Evolutionary conservation across 1,140 invertebrate genomes (phyloP).

Genomic region (Diuraphis noxia): DNA sequence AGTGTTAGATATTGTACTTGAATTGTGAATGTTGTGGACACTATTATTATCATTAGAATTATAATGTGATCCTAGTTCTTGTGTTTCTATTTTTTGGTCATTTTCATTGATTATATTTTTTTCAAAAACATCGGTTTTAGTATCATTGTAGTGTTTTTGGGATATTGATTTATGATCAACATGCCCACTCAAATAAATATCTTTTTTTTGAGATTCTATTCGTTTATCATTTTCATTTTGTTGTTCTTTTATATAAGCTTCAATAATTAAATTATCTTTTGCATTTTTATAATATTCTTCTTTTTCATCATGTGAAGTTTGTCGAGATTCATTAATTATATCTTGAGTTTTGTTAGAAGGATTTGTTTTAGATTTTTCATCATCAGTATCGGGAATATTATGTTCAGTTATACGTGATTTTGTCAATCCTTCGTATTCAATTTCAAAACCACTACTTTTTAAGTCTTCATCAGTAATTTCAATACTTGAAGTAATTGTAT

Average conservation of each 20-base stretch:
- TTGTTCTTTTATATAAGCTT: slow-evolving; percentile 4
- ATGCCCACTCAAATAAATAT: not conserved
- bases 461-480: slow-evolving; percentile 73
- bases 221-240: slow-evolving; percentile 9
- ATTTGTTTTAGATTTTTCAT: slow-evolving; percentile 57
- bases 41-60: slow-evolving; percentile 10
- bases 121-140: slow-evolving; percentile 28
- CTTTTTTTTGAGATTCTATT: slow-evolving; percentile 5
- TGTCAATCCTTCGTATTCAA: slow-evolving; percentile 55
- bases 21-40: not conserved
- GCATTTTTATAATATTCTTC: not conserved
- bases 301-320: slow-evolving; percentile 1
- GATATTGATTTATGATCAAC: not conserved
- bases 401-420: slow-evolving; percentile 57
- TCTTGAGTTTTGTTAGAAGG: not conserved
- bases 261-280: slow-evolving; percentile 10
- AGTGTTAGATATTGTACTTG: not conserved
- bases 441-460: slow-evolving; percentile 65
- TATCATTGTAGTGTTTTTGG: not conserved
- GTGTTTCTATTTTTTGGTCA: slow-evolving; percentile 21
- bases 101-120: not conserved
- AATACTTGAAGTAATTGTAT: slow-evolving; percentile 67
- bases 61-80: slow-evolving; percentile 15
- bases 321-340: not conserved
- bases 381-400: slow-evolving; percentile 61